phyloP scores from a whole-genome alignment of 2,113 vertebrate species.

The Rhodinocichla rosea region DNA sequence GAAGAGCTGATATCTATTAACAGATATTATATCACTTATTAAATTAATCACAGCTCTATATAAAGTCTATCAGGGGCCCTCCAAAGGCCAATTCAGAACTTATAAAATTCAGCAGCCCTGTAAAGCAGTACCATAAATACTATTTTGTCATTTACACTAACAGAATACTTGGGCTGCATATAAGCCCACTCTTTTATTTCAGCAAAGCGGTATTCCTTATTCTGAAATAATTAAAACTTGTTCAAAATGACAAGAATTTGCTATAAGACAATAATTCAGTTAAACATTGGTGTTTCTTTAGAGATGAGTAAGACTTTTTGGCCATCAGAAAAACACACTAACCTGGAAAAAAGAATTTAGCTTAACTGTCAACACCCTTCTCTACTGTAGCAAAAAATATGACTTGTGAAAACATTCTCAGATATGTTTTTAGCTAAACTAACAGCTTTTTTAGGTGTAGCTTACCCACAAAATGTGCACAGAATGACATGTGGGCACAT shows the following conservation, averaged over 20 bases:
- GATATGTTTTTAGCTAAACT: not conserved
- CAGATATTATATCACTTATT: not conserved
- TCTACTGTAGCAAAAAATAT: not conserved
- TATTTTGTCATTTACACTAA: not conserved
- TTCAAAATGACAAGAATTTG: not conserved
- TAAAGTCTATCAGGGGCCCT: not conserved
- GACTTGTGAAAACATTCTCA: not conserved
- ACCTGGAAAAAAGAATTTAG: not conserved
- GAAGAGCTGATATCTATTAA: not conserved
- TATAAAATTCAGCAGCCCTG: not conserved
- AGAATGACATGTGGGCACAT: not conserved
- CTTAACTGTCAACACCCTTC: not conserved
- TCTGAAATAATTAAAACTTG: not conserved
- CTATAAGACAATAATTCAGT: not conserved
- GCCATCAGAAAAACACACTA: not conserved
- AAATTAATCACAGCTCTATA: not conserved
- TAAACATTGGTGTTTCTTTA: not conserved
- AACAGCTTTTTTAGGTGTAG: not conserved
- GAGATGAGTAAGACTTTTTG: not conserved
- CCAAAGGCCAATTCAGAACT: not conserved
- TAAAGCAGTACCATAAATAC: not conserved
- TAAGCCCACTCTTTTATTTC: not conserved
- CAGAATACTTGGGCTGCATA: not conserved
- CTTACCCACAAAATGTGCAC: not conserved
- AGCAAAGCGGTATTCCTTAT: not conserved